Evolutionary conservation across 1,140 invertebrate genomes (phyloP), one percentile per base, ranked within the genome.

Genomic region (Heliothis virescens): DNA sequence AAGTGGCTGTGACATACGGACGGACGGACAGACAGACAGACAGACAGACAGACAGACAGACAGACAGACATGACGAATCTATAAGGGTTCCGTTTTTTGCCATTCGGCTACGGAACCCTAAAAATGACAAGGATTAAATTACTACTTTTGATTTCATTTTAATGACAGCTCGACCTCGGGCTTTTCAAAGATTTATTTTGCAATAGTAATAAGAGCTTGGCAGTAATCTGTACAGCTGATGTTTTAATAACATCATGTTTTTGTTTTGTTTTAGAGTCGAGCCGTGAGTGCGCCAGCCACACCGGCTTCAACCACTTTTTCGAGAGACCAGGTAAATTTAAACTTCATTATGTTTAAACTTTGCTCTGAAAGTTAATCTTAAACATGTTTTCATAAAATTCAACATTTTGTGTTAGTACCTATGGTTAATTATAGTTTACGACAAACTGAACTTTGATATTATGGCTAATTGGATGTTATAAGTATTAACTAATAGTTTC

Each of bases 241-340:
- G 52, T 67, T 48, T 78, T 69, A 69, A 47, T 76, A 41, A 55
- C 52, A 21, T 78, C 67, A 48, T 77, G 16, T 50, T 50, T 52
- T 77, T 82, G 60, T 86, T 81, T 93, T 93, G 87, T 94, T 94
- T 76, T 83, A 94, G 92, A 92, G 89, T 52, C 88, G 93, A 81
- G 90, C 93, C 29, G 88, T 91, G 41, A 94, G 93, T 87, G 94
- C 95, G 71, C 94, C 95, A 67, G 94, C 95, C 75, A 94, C 95
- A 62, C 93, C 89, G 53, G 94, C 91, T 2, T 82, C 90, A 5
- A 87, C 90, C 1, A 79, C 87, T 65, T 91, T 91, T 82, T 79
- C 83, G 26, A 91, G 90, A 84, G 91, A 93, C 80, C 89, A 92
- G 82, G 93, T 94, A 86, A 53, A 29, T 18, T 11, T 4, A 60